Conservation (phyloP, 2,113 vertebrate species). For the Larimichthys crocea region DNA sequence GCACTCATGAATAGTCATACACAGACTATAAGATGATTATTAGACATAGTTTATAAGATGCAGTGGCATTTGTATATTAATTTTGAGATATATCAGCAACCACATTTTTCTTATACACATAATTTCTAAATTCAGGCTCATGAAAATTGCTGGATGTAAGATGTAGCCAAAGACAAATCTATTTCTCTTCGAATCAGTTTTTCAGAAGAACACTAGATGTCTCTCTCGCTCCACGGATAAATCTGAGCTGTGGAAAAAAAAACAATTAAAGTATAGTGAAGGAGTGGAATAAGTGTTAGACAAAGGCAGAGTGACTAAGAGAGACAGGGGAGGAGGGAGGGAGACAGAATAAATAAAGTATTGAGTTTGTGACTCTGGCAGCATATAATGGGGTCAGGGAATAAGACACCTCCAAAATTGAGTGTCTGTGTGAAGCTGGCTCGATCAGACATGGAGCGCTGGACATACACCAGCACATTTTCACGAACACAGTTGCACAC, state of each 20-base stretch:
- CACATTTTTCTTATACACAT: not conserved
- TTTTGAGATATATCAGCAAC: not conserved
- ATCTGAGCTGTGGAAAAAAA: conserved; percentile 22
- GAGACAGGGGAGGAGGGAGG: conserved; percentile 54
- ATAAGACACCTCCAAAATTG: conserved; percentile 83
- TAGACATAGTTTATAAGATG: conserved; percentile 7
- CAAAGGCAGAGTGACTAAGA: conserved; percentile 71
- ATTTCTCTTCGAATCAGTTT: conserved; percentile 19
- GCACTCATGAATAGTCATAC: not conserved
- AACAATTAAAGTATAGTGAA: conserved; percentile 34
- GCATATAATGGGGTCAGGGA: conserved; percentile 82
- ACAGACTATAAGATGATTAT: not conserved
- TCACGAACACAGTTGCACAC: conserved; percentile 61
- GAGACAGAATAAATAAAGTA: conserved; percentile 83
- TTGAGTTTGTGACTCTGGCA: conserved; percentile 81
- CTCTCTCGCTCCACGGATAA: conserved; percentile 85
- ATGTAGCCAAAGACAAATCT: not conserved
- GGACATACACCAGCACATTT: conserved; percentile 62
- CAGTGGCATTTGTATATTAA: not conserved
- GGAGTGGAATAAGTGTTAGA: conserved; percentile 63
- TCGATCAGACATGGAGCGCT: conserved; percentile 74
- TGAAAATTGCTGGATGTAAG: not conserved
- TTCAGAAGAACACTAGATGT: conserved; percentile 79
- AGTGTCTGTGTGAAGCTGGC: conserved; percentile 78
- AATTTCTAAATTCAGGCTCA: not conserved